Evolutionary conservation across 2,888 invertebrate genomes (phyloP).

Genomic region (Alsophila aescularia): DNA sequence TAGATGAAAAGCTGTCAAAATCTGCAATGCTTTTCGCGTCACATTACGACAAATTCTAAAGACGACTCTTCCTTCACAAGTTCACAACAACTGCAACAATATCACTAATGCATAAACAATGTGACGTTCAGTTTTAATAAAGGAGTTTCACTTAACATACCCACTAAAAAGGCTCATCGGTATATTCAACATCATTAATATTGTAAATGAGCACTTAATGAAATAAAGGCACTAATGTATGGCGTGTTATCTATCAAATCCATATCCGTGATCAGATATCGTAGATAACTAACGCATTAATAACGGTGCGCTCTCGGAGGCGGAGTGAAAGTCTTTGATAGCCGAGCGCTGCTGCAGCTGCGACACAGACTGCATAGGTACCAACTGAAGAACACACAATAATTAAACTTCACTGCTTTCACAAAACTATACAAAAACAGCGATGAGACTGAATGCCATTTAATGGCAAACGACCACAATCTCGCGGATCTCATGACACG

Average conservation of each 20-base stretch:
- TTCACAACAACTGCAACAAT: too few relatives aligned
- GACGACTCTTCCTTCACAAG: too few relatives aligned
- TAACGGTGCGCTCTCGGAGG: constrained; percentile 57
- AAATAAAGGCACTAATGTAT: constrained; percentile 1
- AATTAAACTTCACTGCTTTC: constrained; percentile 64
- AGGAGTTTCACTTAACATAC: too few relatives aligned
- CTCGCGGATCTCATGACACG: constrained; percentile 37
- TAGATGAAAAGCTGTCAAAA: too few relatives aligned
- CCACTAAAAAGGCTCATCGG: constrained; percentile 2
- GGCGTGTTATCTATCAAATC: constrained; percentile 49
- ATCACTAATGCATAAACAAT: too few relatives aligned
- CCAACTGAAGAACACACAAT: constrained; percentile 61
- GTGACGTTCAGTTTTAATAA: too few relatives aligned
- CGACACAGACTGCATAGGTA: constrained; percentile 58
- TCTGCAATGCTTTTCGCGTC: too few relatives aligned
- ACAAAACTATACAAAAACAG: constrained; percentile 51
- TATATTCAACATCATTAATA: not conserved
- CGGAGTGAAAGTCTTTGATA: constrained; percentile 74
- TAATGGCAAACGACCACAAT: constrained; percentile 38
- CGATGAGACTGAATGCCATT: constrained; percentile 17
- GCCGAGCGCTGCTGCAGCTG: constrained; percentile 58
- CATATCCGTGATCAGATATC: constrained; percentile 67
- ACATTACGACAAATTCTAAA: too few relatives aligned
- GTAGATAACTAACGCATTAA: constrained; percentile 68
- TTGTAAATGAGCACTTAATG: not conserved